These are phyloP conservation scores for Actinia tenebrosa DNA, from an alignment of 64 coral and sea anemone genomes.

Conservation along the genomic window DNA sequence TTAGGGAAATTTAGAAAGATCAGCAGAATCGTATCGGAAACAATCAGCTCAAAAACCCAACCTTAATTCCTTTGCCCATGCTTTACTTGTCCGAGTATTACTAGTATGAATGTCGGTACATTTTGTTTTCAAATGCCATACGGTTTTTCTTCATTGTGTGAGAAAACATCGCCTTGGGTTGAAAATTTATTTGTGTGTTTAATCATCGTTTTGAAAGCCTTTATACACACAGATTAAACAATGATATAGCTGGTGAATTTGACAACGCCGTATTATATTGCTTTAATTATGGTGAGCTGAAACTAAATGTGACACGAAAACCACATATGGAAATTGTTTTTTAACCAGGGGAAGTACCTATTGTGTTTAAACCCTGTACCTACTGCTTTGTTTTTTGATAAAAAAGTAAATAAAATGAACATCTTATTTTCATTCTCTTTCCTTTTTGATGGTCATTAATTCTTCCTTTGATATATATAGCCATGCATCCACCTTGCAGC, in stretches of 20 bases:
- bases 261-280: background rate
- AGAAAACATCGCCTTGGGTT: background rate
- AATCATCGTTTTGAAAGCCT: background rate
- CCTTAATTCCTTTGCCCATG: background rate
- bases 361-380: background rate
- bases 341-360: background rate
- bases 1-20: constrained; percentile 13
- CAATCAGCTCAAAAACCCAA: background rate
- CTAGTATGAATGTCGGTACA: background rate
- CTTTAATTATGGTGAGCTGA: background rate
- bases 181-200: background rate
- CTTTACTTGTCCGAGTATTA: background rate
- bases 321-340: background rate
- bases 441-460: background rate
- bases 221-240: constrained; percentile 6
- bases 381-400: background rate
- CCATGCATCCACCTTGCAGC: background rate
- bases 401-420: background rate
- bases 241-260: background rate
- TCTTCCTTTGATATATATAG: background rate
- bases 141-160: background rate
- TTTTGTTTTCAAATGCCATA: background rate
- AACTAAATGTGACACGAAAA: background rate
- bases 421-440: background rate
- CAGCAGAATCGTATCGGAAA: background rate